Percentiles rank a stretch among this genome's conserved stretches.
phyloP scores from a whole-genome alignment of 2,888 invertebrate genomes.

The Drosophila limbata region DNA sequence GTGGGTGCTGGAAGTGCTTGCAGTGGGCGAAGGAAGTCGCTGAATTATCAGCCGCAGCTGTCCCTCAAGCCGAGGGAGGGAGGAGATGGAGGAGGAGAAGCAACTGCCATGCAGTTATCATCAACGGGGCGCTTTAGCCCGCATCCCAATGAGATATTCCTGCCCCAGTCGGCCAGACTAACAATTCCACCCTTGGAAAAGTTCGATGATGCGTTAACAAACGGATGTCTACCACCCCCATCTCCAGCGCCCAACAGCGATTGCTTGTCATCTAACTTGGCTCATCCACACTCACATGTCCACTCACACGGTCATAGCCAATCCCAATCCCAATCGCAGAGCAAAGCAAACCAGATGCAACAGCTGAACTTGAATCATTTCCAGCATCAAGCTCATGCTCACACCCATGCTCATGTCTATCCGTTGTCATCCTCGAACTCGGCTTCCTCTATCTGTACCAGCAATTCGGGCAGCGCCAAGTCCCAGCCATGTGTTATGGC shows the following conservation, averaged over 20 bases:
- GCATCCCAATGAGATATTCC: constrained; percentile 70
- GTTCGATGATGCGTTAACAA: constrained; percentile 78
- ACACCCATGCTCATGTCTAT: constrained; percentile 30
- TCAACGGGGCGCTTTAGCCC: constrained; percentile 76
- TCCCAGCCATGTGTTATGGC: constrained; percentile 33
- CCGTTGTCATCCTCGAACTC: constrained; percentile 53
- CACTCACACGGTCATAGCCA: constrained; percentile 7
- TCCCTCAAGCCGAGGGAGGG: constrained; percentile 54
- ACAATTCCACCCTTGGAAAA: constrained; percentile 66
- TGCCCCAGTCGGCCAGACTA: constrained; percentile 59
- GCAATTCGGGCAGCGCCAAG: constrained; percentile 34
- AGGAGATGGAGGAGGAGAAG: constrained; percentile 26
- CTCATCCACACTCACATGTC: constrained; percentile 37
- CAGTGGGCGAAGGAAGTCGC: constrained; percentile 74
- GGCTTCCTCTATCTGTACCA: constrained; percentile 48
- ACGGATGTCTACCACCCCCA: constrained; percentile 84
- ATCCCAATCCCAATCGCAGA: constrained; percentile 19
- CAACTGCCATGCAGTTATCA: constrained; percentile 13
- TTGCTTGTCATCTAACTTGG: constrained; percentile 74
- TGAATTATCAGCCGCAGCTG: constrained; percentile 78
- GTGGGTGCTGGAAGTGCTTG: constrained; percentile 10
- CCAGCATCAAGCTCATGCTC: constrained; percentile 41
- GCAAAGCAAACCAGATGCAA: constrained; percentile 37
- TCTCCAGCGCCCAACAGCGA: constrained; percentile 85
- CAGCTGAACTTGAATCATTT: constrained; percentile 47